Evolutionary conservation across 2,797 vertebrate species (phyloP).

Genomic region (Rhynchotus rufescens): DNA sequence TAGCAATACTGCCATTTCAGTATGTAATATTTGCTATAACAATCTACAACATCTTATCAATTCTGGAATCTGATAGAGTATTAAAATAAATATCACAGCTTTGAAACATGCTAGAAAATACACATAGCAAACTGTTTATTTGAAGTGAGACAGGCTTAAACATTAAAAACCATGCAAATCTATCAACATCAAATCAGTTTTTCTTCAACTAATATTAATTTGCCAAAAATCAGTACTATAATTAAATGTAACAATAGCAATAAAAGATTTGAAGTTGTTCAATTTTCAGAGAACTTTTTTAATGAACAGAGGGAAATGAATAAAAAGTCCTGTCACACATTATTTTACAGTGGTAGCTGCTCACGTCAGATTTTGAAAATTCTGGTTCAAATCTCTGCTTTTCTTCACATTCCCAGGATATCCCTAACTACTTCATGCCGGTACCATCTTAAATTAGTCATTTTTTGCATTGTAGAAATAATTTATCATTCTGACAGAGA

Average conservation of each 20-base stretch:
- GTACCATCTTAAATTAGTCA: not conserved
- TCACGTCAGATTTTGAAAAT: not conserved
- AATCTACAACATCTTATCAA: not conserved
- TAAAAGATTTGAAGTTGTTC: not conserved
- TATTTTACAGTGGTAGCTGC: not conserved
- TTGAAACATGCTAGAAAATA: not conserved
- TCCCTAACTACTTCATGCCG: not conserved
- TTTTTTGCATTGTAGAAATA: not conserved
- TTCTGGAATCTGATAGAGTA: not conserved
- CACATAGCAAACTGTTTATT: not conserved
- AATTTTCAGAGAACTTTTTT: not conserved
- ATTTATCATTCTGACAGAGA: not conserved
- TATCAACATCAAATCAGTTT: not conserved
- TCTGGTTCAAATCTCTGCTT: not conserved
- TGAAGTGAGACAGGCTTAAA: not conserved
- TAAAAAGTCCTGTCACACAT: not conserved
- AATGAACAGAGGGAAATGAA: not conserved
- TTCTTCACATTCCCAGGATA: not conserved
- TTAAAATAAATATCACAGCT: not conserved
- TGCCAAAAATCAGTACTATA: not conserved
- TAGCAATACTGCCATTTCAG: not conserved
- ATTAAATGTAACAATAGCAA: not conserved
- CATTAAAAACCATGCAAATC: not conserved
- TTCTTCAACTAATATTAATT: not conserved
- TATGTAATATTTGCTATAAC: not conserved